Evolutionary conservation across 2,113 vertebrate species (phyloP).

Genomic region (Rhynchomys soricoides): DNA sequence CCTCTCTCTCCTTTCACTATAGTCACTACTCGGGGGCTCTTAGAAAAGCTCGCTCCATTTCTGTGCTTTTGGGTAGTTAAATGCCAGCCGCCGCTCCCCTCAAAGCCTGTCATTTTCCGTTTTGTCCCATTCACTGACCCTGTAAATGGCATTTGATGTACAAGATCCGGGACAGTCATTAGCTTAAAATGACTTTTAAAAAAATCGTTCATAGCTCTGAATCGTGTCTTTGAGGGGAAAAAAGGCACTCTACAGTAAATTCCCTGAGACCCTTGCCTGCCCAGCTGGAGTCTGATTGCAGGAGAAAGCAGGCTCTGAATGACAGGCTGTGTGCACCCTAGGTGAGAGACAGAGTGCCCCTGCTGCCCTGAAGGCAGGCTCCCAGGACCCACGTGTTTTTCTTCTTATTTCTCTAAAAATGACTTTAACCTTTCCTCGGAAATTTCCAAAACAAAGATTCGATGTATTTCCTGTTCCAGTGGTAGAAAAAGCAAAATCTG

Average conservation of each 20-base stretch:
- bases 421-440: constrained; percentile 10
- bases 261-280: not conserved
- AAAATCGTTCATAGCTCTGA: constrained; percentile 57
- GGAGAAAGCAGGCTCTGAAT: not conserved
- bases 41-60: constrained; percentile 51
- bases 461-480: not conserved
- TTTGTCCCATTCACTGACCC: constrained; percentile 76
- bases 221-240: constrained; percentile 20
- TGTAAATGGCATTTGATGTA: constrained; percentile 70
- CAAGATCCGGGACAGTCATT: constrained; percentile 68
- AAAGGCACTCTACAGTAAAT: constrained; percentile 18
- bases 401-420: not conserved
- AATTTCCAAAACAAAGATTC: not conserved
- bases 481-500: not conserved
- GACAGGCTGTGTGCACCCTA: not conserved
- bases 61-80: constrained; percentile 55
- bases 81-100: constrained; percentile 63
- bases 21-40: not conserved
- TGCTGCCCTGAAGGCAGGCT: not conserved
- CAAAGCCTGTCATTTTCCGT: constrained; percentile 74
- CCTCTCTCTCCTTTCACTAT: constrained; percentile 13
- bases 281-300: constrained; percentile 36
- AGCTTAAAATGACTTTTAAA: constrained; percentile 62
- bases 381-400: not conserved
- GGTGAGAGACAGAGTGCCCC: not conserved